Conservation (phyloP, 23 tunicate species). For the Clavelina lepadiformis region DNA sequence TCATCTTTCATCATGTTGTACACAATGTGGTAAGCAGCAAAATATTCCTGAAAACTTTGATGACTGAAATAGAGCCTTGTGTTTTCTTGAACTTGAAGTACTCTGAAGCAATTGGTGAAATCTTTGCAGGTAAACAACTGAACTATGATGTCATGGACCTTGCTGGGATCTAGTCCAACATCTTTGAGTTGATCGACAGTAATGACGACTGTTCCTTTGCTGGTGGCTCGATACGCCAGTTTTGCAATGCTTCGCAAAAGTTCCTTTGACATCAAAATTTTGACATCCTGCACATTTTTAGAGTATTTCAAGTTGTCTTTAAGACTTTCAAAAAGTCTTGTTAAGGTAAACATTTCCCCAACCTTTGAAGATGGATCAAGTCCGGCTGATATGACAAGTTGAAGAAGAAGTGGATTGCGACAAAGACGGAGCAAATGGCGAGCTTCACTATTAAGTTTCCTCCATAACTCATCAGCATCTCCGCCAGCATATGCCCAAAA, state of each 20-base stretch:
- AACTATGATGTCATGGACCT: constrained; percentile 5
- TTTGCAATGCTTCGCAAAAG: too few species aligned
- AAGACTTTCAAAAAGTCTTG: constrained; percentile 5
- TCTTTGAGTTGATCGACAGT: background rate
- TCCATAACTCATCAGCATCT: constrained; percentile 3
- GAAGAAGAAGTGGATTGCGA: constrained; percentile 15
- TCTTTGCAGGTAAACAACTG: background rate
- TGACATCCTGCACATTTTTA: too few species aligned
- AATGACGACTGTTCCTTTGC: background rate
- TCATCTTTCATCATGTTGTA: constrained; percentile 2
- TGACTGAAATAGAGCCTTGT: constrained; percentile 6
- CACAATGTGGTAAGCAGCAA: constrained; percentile 26
- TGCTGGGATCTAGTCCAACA: constrained; percentile 4
- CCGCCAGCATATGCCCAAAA: constrained; percentile 6
- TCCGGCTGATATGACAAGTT: constrained; percentile 8
- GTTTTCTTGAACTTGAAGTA: too few species aligned
- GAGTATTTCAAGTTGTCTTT: too few species aligned
- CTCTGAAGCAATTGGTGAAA: background rate
- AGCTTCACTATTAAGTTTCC: constrained; percentile 3
- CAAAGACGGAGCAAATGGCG: constrained; percentile 10
- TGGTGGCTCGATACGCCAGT: constrained; percentile 10
- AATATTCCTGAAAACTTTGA: constrained; percentile 28
- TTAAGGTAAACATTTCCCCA: constrained; percentile 5
- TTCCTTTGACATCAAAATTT: too few species aligned
- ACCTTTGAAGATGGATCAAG: background rate